Evolutionary conservation across 2,888 invertebrate species (phyloP).

Genomic region (Pseudococcus viburni): DNA sequence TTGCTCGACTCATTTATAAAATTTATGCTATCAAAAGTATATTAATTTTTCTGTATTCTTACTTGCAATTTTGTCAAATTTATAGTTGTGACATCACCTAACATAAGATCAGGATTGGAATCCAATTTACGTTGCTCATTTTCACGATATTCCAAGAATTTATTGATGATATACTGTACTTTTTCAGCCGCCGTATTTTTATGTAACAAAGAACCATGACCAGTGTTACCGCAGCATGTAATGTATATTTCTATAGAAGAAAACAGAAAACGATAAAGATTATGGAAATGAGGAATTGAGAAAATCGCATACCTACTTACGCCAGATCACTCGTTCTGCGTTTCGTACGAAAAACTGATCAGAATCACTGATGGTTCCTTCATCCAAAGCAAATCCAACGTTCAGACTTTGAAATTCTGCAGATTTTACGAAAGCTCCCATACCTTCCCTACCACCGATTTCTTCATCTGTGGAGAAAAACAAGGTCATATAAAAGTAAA

Average conservation of each 20-base stretch:
- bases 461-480: slow-evolving; percentile 83
- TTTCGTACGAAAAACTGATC: slow-evolving; percentile 80
- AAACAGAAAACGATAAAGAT: neutral
- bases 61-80: slow-evolving; percentile 85
- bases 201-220: slow-evolving; percentile 88
- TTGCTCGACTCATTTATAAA: no score
- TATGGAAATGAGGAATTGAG: neutral
- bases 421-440: slow-evolving; percentile 82
- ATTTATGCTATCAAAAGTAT: no score
- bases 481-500: neutral
- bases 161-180: slow-evolving; percentile 80
- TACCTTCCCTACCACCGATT: slow-evolving; percentile 86
- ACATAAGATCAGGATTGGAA: slow-evolving; percentile 77
- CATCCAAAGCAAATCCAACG: slow-evolving; percentile 88
- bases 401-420: slow-evolving; percentile 84
- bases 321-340: slow-evolving; percentile 86
- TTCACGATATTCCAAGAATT: slow-evolving; percentile 80
- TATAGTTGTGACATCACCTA: slow-evolving; percentile 90
- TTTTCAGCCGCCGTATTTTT: slow-evolving; percentile 89
- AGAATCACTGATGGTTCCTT: slow-evolving; percentile 83
- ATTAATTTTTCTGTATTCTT: slow-evolving; percentile 67
- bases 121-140: slow-evolving; percentile 79
- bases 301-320: slow-evolving; percentile 77
- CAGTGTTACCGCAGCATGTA: slow-evolving; percentile 73
- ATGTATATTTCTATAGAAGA: neutral